Base-by-base conservation (phyloP, 2,797 vertebrate species). In the Danio tinwini region DNA sequence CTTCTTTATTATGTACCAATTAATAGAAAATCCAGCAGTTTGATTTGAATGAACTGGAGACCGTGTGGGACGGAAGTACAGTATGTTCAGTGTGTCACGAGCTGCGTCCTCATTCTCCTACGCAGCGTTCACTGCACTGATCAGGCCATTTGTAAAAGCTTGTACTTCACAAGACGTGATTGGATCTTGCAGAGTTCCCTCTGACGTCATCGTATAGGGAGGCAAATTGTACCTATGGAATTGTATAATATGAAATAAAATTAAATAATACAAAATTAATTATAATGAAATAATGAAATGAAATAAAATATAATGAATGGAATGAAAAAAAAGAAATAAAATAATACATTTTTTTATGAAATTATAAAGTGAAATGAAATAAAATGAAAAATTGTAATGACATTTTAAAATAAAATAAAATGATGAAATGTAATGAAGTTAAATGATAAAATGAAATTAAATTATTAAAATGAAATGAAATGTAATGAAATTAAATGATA, bases 81-180 rank as follows among this genome's bases (percentile, higher is more conserved):
- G 52, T 59, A 65, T 37, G 61, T 67, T 37, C 67, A 13, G 47
- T 89, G 86, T 87, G 80, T 87, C 85, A 86, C 86, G 72, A 69
- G 82, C 65, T 85, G 81, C 65, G 70, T 47, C 21, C 59, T 81
- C 76, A 50, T 40, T 63, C 47, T 53, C 73, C 59, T 63, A 63
- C 59, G 45, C 73, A 40, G 73, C 14, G 45, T 74, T 50, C 44
- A 42, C 59, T 19, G 50, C 10, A 8, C 14, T 8, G 29, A 62
- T 63, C 10, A 9, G 58, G 14, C 5, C 2, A 17, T n/a, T 19
- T 63, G 45, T 64, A 7, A 4, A 12, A 45, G 21, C n/a, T 14
- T 76, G 47, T 29, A 13, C 19, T 56, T 56, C 13, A 45, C 52
- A 12, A 47, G 19, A 39, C 1, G 4, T 16, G 4, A 56, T 71